Base-by-base conservation (phyloP, 2,797 vertebrate species). In the Darevskia nairensis region DNA sequence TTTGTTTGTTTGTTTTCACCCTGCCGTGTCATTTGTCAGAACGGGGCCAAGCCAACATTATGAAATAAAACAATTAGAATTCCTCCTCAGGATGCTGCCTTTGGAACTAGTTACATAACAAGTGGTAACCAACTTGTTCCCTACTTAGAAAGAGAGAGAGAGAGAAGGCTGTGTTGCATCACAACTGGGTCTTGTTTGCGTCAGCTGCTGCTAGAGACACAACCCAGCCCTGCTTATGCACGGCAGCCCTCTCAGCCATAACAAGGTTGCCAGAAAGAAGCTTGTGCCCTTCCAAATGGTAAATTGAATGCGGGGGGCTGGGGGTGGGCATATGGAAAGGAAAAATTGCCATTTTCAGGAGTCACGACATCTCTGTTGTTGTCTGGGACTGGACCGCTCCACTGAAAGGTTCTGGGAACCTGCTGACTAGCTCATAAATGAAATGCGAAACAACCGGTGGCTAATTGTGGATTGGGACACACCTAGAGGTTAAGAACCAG, bases 91-190 rank as follows among this genome's bases (percentile, higher is more conserved):
- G 64, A 74, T 74, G 61, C 46, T 44, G 71, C 27, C 69, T 85
- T 72, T 6, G 27, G 68, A 88, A 83, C 75, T 71, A 46, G 29
- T 64, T 87, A 87, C 32, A 27, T 86, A 82, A 88, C 39, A 84
- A 68, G 27, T 32, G 11, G 21, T 39, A 88, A 80, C 44, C 41
- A 75, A 82, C n/a, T 68, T 74, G 55, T 75, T 41, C 55, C 83
- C 66, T 68, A 23, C 72, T 32, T 80, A 68, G 29, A 85, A 78
- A 82, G 72, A 78, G 44, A 55, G 55, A 50, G 64, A n/a, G 75
- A 68, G 64, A n/a, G 75, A 21, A 39, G 44, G 27, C 25, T 27
- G 29, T 50, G 35, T 41, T 75, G 59, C 44, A 75, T 76, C n/a
- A 66, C 5, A 61, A 39, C n/a, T 27, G 32, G 32, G 27, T 66